Evolutionary conservation across 30 jellyfish, hydroid and myxozoan species (phyloP).

Genomic region (Chrysaora quinquecirrha): DNA sequence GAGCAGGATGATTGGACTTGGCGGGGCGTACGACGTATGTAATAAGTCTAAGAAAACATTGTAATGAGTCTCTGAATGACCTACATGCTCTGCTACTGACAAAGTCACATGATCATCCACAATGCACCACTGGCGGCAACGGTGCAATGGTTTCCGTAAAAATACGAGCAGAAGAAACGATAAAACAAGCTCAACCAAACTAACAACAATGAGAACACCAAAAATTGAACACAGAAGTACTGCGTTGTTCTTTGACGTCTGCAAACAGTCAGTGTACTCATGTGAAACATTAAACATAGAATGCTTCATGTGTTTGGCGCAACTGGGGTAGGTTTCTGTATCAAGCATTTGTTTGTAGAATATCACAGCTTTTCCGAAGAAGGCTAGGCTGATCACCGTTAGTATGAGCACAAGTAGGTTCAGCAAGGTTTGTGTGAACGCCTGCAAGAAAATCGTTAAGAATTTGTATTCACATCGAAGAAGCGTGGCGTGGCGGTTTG

Average conservation of each 20-base stretch:
- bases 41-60: too few species aligned
- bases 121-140: not conserved
- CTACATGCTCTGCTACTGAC: not conserved
- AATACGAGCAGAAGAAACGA: not conserved
- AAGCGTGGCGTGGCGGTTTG: too few species aligned
- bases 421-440: not conserved
- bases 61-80: too few species aligned
- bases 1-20: too few species aligned
- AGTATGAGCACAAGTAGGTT: not conserved
- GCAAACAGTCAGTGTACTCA: not conserved
- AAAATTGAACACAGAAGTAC: not conserved
- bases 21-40: too few species aligned
- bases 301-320: not conserved
- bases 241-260: not conserved
- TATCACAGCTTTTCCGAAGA: constrained; percentile 1
- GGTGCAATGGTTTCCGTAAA: not conserved
- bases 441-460: not conserved
- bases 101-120: not conserved
- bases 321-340: not conserved
- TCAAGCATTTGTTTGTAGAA: not conserved
- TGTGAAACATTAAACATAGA: not conserved
- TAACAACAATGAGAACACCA: not conserved
- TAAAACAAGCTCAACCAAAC: not conserved
- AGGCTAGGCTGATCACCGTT: constrained; percentile 8
- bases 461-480: too few species aligned